Evolutionary conservation across 2,113 vertebrate genomes (phyloP), one percentile per base, ranked within the genome.

Genomic region (Salvelinus namaycush): DNA sequence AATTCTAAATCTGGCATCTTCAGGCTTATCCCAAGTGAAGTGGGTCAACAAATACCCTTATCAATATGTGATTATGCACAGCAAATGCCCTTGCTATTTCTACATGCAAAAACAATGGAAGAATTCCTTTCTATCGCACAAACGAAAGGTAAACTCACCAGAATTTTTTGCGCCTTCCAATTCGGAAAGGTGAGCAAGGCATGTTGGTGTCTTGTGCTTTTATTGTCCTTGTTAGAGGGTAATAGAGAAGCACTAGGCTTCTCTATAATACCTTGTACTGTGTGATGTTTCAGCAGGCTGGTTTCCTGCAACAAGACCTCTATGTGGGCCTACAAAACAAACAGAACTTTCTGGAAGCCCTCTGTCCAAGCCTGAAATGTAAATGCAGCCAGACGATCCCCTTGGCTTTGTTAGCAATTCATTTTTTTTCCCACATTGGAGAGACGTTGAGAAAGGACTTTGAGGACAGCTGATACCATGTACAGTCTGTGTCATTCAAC

Each of bases 111-210:
- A 16, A 29, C 27, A 13, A 73, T 31, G 49, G 22, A 18, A 54
- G 1, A 54, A 39, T 22, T 34, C 5, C 14, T 6, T 49, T 22
- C 48, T 51, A 9, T 73, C 31, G 9, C 18, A 22, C 68, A 69
- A 34, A 44, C 20, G 3, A 27, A 76, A 78, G 34, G 76, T 27
- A 62, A 72, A 91, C 88, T 91, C 87, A 90, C 88, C 89, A 87
- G 70, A 86, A 83, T 74, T 85, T 90, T 79, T 77, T 85, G 7
- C 85, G 82, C 68, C 68, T 88, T 77, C 84, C 81, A 1, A 89
- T 83, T 77, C 85, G 75, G 72, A 92, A 89, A 86, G 86, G 86
- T 66, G 87, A 88, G 76, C 84, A 88, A 3, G 82, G 85, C 85
- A 90, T 90, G 77, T 81, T 90, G 80, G 51, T 68, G 70, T 29